Base-by-base conservation (phyloP, 1,140 invertebrate species). In the Aphelinus atriplicis region DNA sequence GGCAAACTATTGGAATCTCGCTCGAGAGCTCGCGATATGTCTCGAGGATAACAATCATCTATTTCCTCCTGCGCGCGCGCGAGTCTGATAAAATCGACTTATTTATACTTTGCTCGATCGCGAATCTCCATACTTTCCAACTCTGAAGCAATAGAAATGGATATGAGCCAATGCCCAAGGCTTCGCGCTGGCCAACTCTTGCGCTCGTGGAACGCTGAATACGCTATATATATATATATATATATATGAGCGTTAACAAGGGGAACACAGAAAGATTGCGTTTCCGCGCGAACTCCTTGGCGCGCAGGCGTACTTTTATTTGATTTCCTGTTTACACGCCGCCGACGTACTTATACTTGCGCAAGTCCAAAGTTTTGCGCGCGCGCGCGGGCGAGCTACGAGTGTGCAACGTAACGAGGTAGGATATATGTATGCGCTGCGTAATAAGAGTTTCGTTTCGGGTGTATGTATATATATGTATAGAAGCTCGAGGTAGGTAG, bases 1-100 rank as follows among this genome's bases (percentile, higher is more conserved):
- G 50, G 51, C 63, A 42, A 26, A 65, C n/a, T 51, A 65, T 65
- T 65, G 63, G 51, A 65, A 51, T 65, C 26, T 26, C 26, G 26
- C 26, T 26, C 26, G 26, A 26, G 26, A 65, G 48, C 48, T 3
- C 51, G 70, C 67, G 62, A 80, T 78, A 76, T 81, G 67, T 81
- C 78, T 26, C 26, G 26, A 26, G 26, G 80, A 76, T 78, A 80
- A 76, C 64, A 81, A 81, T 79, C 78, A 80, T 79, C 79, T 65
- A 61, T 73, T 78, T 79, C 72, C 71, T 67, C 65, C 43, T 76
- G 77, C 73, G 70, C 51, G 26, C 26, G 26, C 26, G 62, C 68
- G 71, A 57, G 58, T 61, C 64, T 65, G 73, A 73, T 73, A 73
- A 65, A 66, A 79, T 77, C 58, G 69, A 64, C 71, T 75, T 77